These are phyloP conservation scores for Onchidella celtica DNA, from an alignment of 2,888 invertebrate species.

Conservation along the genomic window DNA sequence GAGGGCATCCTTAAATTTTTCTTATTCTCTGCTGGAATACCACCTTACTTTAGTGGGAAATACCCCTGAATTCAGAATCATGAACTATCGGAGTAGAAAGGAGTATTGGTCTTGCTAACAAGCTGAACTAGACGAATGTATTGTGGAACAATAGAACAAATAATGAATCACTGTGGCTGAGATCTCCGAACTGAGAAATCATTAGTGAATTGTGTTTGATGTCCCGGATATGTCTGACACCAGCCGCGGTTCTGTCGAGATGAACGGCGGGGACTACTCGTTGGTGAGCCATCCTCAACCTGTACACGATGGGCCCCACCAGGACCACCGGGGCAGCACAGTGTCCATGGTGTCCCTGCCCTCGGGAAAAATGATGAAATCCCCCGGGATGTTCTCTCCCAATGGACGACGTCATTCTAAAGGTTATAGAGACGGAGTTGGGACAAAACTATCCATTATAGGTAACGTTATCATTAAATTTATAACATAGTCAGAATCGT, in stretches of 20 bases:
- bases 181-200: no score
- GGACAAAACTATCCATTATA: slow-evolving; percentile 45
- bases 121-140: no score
- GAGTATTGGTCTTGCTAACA: no score
- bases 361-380: slow-evolving; percentile 24
- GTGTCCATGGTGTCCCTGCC: slow-evolving; percentile 30
- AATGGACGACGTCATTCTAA: slow-evolving; percentile 44
- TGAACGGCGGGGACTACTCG: background rate
- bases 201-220: no score
- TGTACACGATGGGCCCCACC: background rate
- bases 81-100: no score
- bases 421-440: slow-evolving; percentile 50
- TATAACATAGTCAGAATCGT: background rate
- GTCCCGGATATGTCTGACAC: background rate
- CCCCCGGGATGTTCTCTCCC: slow-evolving; percentile 38
- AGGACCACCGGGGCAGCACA: slow-evolving; percentile 25
- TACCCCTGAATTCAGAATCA: no score
- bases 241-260: background rate
- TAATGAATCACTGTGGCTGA: no score
- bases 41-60: no score
- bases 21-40: no score
- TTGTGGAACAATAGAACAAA: no score
- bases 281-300: slow-evolving; percentile 24
- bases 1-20: no score
- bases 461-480: slow-evolving; percentile 32